A percentile compares a stretch with the other conserved stretches of the same genome.
phyloP scores from a whole-genome alignment of 1,140 invertebrate genomes.

The Lepidurus packardi region DNA sequence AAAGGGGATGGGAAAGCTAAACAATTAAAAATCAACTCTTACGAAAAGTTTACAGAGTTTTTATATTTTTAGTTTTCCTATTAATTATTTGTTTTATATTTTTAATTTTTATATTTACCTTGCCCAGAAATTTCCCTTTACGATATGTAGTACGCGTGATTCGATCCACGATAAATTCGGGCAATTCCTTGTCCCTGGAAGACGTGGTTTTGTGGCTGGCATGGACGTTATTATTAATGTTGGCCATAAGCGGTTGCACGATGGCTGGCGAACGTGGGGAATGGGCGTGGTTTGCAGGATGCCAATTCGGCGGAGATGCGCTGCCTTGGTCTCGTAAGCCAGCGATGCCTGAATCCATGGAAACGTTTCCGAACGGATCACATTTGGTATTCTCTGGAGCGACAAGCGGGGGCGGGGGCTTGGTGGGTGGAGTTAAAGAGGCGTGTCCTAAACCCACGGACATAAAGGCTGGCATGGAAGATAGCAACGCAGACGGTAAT shows the following conservation, averaged over 20 bases:
- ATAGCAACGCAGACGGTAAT: neutral
- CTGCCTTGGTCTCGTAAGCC: slow-evolving; percentile 37
- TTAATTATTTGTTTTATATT: too few species aligned
- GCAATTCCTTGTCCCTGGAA: slow-evolving; percentile 43
- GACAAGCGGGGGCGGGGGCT: neutral
- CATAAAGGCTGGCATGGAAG: slow-evolving; percentile 9
- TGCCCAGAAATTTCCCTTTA: slow-evolving; percentile 53
- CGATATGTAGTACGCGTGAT: slow-evolving; percentile 50
- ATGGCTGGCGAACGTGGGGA: slow-evolving; percentile 13
- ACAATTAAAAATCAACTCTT: too few species aligned
- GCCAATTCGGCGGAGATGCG: neutral
- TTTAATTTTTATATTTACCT: slow-evolving; percentile 44
- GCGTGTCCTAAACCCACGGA: neutral
- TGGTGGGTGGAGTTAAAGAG: neutral
- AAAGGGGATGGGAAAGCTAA: too few species aligned
- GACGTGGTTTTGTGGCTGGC: slow-evolving; percentile 34
- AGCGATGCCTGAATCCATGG: slow-evolving; percentile 41
- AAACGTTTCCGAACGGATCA: slow-evolving; percentile 36
- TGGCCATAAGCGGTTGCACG: slow-evolving; percentile 37
- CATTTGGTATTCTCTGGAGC: neutral
- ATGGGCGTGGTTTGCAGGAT: slow-evolving; percentile 3
- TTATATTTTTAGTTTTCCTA: neutral
- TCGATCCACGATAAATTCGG: slow-evolving; percentile 51
- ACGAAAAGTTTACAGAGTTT: too few species aligned
- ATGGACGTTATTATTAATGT: slow-evolving; percentile 37